Base-by-base conservation (phyloP, 2,888 invertebrate genomes). In the Agrotis ipsilon region DNA sequence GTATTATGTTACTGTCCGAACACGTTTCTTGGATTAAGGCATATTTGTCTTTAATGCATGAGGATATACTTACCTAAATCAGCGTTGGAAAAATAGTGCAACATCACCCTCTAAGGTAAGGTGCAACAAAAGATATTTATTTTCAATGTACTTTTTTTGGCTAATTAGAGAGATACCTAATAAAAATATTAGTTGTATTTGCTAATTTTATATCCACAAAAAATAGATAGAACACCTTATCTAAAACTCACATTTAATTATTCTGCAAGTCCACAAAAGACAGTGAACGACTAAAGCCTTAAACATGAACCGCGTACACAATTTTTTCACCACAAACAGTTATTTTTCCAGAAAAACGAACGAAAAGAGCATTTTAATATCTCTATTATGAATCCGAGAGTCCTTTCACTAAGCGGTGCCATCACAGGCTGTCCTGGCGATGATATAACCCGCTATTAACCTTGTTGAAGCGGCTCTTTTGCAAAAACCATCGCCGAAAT, bases 401-500 rank as follows among this genome's bases (percentile, higher is more conserved):
- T 86, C 67, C 69, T 84, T 85, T 81, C 61, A 81, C 72, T 83
- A 76, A 85, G 74, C 75, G 77, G 55, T 55, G 68, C 72, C 72
- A 75, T 81, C 79, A 79, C 68, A 74, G 70, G 68, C 74, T 72
- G 72, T 75, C 59, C 77, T 73, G 77, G 61, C 72, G 73, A 87
- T 80, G 51, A 85, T 85, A 86, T 84, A 80, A 84, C 82, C 70
- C 68, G 82, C 86, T 79, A 88, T 90, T 90, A 92, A 91, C 84
- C 83, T 88, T 84, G 87, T 91, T 89, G 85, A 83, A 85, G 70
- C 82, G 80, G 78, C 85, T 88, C 88, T 90, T 92, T 91, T 88
- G 89, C 86, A 89, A 91, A 91, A 92, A 90, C 89, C 86, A 80
- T 83, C 86, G 79, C 60, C 79, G 81, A 91, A 92, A 92, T 92